Evolutionary conservation across 2,113 vertebrate species (phyloP).

Genomic region (Colistium nudipinnis): DNA sequence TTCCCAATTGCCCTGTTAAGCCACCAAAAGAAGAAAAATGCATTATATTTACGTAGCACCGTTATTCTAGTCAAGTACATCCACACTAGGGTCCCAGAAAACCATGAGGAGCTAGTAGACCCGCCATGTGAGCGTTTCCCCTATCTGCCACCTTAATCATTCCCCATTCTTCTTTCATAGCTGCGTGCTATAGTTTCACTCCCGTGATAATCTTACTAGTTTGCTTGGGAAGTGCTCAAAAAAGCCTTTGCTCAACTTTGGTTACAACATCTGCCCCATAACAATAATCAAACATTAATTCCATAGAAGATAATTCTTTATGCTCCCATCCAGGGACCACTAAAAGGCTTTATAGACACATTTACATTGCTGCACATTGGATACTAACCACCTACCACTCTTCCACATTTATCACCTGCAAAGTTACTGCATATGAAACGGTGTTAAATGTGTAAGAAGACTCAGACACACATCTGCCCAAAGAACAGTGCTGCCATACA

Average conservation of each 20-base stretch:
- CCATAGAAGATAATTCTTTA: slow-evolving; percentile 2
- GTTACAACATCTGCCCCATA: slow-evolving; percentile 9
- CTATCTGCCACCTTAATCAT: not conserved
- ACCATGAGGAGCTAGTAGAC: not conserved
- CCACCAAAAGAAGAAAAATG: too few relatives aligned
- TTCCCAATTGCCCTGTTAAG: too few relatives aligned
- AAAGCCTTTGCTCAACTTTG: slow-evolving; percentile 1
- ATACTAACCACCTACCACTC: not conserved
- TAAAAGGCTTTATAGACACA: slow-evolving; percentile 11
- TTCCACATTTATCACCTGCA: slow-evolving; percentile 3
- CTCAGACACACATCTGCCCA: not conserved
- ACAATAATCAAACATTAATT: slow-evolving; percentile 20
- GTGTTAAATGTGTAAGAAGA: slow-evolving; percentile 7
- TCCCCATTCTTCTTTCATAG: not conserved
- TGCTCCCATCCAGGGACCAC: not conserved
- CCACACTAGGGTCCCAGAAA: not conserved
- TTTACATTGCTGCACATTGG: not conserved
- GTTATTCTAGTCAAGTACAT: not conserved
- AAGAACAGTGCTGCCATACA: not conserved
- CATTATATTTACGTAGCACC: not conserved
- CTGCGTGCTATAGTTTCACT: not conserved
- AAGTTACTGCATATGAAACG: not conserved
- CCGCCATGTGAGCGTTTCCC: not conserved
- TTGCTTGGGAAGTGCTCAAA: not conserved
- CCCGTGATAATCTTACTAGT: not conserved